A percentile compares a stretch with the other conserved stretches of the same genome.
phyloP scores from a whole-genome alignment of 64 coral and sea anemone species.

The Anthopleura sola region DNA sequence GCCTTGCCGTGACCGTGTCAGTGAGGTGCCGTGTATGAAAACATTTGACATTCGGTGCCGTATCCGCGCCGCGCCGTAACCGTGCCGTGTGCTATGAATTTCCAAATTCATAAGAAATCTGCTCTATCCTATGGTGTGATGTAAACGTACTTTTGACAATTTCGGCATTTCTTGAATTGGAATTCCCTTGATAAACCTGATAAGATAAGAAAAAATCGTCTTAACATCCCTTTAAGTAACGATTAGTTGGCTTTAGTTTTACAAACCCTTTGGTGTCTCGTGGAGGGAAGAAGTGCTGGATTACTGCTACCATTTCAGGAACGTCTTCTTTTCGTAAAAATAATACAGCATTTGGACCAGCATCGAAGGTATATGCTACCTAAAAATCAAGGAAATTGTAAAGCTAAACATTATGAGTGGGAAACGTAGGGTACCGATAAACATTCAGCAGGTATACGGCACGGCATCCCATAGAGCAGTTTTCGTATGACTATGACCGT shows the following conservation, averaged over 20 bases:
- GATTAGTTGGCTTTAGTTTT: background rate
- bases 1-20: too few species aligned
- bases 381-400: background rate
- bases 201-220: background rate
- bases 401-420: background rate
- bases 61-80: too few species aligned
- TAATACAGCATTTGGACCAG: slow-evolving; percentile 88
- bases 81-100: too few species aligned
- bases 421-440: too few species aligned
- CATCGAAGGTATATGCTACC: slow-evolving; percentile 98
- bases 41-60: too few species aligned
- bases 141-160: background rate
- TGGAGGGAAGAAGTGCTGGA: slow-evolving; percentile 66
- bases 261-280: slow-evolving; percentile 16
- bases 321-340: slow-evolving; percentile 68
- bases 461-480: too few species aligned
- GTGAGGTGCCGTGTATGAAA: too few species aligned
- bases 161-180: background rate
- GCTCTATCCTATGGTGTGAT: too few species aligned
- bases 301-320: slow-evolving; percentile 36
- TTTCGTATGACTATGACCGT: too few species aligned
- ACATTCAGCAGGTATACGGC: too few species aligned
- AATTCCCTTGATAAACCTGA: slow-evolving; percentile 17
- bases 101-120: too few species aligned
- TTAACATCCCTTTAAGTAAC: too few species aligned